Evolutionary conservation across 2,113 vertebrate species (phyloP).

Genomic region (Plecturocebus donacophilus): DNA sequence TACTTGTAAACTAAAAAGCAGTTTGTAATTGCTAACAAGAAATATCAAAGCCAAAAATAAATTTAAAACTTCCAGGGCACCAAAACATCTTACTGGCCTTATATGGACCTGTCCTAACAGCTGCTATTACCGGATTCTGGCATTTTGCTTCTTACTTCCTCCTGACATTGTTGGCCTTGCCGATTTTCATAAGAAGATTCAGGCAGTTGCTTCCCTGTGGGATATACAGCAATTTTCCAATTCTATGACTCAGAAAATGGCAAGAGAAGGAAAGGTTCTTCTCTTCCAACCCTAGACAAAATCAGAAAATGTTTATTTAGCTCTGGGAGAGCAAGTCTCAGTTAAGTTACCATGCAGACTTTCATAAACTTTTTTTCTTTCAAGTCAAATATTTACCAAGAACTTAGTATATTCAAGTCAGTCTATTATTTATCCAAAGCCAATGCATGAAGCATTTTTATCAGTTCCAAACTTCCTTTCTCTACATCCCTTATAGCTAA

Average conservation of each 20-base stretch:
- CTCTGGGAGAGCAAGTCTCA: slow-evolving; percentile 37
- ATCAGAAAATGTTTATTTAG: slow-evolving; percentile 57
- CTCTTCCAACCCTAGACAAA: slow-evolving; percentile 45
- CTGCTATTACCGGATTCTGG: neutral
- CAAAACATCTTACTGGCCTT: neutral
- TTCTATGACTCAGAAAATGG: slow-evolving; percentile 46
- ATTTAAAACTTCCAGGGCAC: neutral
- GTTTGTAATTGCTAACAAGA: neutral
- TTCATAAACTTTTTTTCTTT: slow-evolving; percentile 35
- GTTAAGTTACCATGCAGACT: slow-evolving; percentile 6
- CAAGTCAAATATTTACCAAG: slow-evolving; percentile 48
- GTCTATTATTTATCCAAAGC: neutral
- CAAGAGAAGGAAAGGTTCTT: slow-evolving; percentile 55
- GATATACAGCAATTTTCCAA: slow-evolving; percentile 46
- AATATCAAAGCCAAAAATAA: neutral
- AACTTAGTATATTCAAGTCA: slow-evolving; percentile 16
- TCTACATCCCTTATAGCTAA: neutral
- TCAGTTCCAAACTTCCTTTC: neutral
- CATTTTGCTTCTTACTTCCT: slow-evolving; percentile 45
- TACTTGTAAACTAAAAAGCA: neutral
- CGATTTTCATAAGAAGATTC: slow-evolving; percentile 28
- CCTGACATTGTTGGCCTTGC: neutral
- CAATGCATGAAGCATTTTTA: slow-evolving; percentile 14
- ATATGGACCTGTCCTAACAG: neutral
- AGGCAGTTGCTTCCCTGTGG: slow-evolving; percentile 37